Conservation (phyloP, 2,888 invertebrate species). For the Ceratothoa steindachneri region DNA sequence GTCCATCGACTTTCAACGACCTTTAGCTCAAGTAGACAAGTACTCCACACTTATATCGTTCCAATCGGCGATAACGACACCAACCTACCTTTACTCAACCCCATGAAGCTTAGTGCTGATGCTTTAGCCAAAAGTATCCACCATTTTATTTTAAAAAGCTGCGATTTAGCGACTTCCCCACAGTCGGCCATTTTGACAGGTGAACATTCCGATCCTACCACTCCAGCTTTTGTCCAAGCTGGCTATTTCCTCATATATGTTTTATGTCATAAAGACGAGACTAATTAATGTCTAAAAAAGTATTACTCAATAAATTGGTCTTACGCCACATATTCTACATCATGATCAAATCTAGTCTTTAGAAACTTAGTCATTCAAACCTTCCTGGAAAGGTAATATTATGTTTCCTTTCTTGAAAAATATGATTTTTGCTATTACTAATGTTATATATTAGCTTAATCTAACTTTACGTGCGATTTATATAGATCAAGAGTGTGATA, state of each 20-base stretch:
- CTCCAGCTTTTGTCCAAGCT: constrained; percentile 28
- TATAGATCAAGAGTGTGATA: too few species aligned
- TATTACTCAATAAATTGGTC: too few species aligned
- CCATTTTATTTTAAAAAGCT: neutral
- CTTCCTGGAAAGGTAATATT: too few species aligned
- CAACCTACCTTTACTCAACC: neutral
- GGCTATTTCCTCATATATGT: constrained; percentile 32
- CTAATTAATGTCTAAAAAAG: neutral
- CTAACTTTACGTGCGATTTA: too few species aligned
- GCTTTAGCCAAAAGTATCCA: neutral
- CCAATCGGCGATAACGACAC: neutral
- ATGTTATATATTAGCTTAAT: too few species aligned
- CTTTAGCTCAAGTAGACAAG: neutral
- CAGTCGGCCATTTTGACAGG: constrained; percentile 22
- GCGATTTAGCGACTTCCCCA: constrained; percentile 19
- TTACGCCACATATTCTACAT: too few species aligned
- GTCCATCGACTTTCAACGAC: neutral
- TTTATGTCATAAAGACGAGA: neutral
- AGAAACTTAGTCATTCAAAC: neutral
- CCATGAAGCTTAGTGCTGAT: neutral
- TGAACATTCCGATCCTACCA: constrained; percentile 19
- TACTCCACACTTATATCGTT: neutral
- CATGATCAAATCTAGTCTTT: neutral
- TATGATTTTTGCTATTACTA: too few species aligned
- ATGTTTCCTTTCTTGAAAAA: too few species aligned